These are phyloP conservation scores for Archilochus colubris DNA, from an alignment of 2,113 vertebrate genomes.

Conservation along the genomic window DNA sequence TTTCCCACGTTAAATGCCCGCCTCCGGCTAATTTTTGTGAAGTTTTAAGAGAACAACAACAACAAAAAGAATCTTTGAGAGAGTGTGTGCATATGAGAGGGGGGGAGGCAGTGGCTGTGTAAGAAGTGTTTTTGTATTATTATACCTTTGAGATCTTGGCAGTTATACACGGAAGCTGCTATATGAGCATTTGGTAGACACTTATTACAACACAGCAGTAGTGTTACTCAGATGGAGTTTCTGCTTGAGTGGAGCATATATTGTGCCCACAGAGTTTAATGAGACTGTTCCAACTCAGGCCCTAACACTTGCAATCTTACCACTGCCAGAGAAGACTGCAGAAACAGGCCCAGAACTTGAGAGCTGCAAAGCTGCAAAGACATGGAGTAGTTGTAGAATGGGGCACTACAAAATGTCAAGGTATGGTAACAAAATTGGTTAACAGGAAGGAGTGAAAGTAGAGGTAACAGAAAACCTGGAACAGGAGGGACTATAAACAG, in stretches of 20 bases:
- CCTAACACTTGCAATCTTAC: background rate
- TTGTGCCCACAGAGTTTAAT: background rate
- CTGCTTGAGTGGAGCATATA: background rate
- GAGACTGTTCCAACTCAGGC: background rate
- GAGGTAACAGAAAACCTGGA: background rate
- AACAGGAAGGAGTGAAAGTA: background rate
- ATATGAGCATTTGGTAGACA: background rate
- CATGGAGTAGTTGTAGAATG: background rate
- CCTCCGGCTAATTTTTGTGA: background rate
- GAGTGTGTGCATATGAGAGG: fast-evolving
- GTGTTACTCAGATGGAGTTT: background rate
- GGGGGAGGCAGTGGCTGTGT: background rate
- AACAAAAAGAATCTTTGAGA: background rate
- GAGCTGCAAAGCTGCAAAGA: background rate
- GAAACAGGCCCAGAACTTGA: background rate
- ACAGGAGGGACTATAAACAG: background rate
- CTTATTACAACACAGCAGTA: background rate
- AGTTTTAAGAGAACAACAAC: background rate
- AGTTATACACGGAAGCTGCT: background rate
- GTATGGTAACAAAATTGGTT: fast-evolving
- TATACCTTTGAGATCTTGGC: background rate
- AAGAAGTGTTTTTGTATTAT: background rate
- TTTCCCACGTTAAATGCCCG: background rate
- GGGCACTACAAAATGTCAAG: background rate
- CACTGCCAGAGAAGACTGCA: background rate